Conservation (phyloP, 2,797 vertebrate genomes). For the Babyrousa celebensis region DNA sequence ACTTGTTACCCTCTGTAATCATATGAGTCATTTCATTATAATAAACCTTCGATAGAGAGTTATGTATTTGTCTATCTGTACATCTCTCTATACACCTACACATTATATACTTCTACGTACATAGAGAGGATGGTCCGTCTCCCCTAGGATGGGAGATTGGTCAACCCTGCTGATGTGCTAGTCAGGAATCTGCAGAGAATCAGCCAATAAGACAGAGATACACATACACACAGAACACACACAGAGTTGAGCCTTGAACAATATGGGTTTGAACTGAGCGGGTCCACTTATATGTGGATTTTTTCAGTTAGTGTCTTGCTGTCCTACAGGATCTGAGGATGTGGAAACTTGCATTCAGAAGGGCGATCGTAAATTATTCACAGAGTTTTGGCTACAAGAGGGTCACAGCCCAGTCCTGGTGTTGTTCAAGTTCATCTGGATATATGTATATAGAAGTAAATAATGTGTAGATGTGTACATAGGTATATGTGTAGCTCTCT, state of each 20-base stretch:
- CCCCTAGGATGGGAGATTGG: too few relatives aligned
- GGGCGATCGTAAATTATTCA: neutral
- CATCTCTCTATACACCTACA: too few relatives aligned
- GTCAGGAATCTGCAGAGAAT: neutral
- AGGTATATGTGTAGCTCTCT: neutral
- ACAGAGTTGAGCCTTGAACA: too few relatives aligned
- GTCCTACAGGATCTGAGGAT: neutral
- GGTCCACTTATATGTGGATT: neutral
- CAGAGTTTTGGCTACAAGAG: neutral
- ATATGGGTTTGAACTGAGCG: too few relatives aligned
- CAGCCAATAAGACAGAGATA: too few relatives aligned
- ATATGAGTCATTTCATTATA: too few relatives aligned
- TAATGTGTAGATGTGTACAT: fast-evolving
- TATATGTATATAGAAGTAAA: neutral
- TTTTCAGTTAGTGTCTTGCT: fast-evolving
- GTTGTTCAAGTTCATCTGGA: neutral
- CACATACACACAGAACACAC: neutral
- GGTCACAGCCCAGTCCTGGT: neutral
- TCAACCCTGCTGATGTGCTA: too few relatives aligned
- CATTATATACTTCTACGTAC: too few relatives aligned
- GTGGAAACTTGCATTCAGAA: neutral
- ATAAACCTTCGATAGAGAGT: too few relatives aligned
- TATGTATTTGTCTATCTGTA: too few relatives aligned
- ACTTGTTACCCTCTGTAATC: too few relatives aligned
- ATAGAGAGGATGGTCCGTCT: neutral